Evolutionary conservation across 2,888 invertebrate genomes (phyloP), one percentile per base, ranked within the genome.

Genomic region (Portevinia maculata): DNA sequence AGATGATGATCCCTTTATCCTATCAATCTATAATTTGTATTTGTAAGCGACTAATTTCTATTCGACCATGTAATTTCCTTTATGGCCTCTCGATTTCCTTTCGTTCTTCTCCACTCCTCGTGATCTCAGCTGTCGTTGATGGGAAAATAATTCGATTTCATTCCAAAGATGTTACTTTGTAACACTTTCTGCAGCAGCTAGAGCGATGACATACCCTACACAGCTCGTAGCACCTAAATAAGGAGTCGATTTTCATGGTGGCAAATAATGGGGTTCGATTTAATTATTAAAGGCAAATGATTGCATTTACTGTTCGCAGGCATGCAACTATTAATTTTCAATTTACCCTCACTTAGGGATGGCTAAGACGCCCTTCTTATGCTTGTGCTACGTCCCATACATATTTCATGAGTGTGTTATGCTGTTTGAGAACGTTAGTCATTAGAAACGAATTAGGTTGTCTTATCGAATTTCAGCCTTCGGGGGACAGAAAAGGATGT

Each of bases 101-200:
- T 21, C 9, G 24, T 0, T 1, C n/a, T 8, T 8, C 3, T 8
- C 1, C 48, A 5, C 15, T 5, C n/a, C 9, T 41, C 11, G 28
- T 64, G 21, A 64, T 62, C 46, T 30, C 13, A 37, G 65, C 52
- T 28, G 9, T 37, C 55, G 60, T 70, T 81, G 81, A 81, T 81
- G 81, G 50, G 81, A 81, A 81, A 81, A 70, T 81, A 76, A 81
- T 81, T 81, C 81, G 65, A 81, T 81, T 76, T 76, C 41, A 65
- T 15, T 55, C 28, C 52, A 44, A 41, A 59, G 60, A 52, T 79
- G 69, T 74, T 50, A 50, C 41, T 74, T 67, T 37, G 44, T 78
- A 37, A 24, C 24, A 24, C n/a, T n/a, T n/a, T 39, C 19, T 59
- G 48, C 30, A 8, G 30, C 46, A 30, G 37, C 17, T 3, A 15